Base-by-base conservation (phyloP, 1,140 invertebrate species). In the Cydia pomonella region DNA sequence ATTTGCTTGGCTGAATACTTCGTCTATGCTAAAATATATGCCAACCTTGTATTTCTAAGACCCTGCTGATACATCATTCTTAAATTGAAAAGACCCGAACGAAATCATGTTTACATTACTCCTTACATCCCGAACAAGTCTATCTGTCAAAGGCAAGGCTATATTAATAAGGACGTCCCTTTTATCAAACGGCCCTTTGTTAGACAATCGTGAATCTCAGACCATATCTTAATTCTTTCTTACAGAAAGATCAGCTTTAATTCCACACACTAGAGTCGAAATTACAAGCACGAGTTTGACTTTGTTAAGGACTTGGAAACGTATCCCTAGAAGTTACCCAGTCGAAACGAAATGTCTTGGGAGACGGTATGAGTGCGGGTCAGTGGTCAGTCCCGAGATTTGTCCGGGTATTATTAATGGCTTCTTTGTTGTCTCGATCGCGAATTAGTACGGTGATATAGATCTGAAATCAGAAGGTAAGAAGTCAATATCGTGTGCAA, bases 381-480 rank as follows among this genome's bases (percentile, higher is more conserved):
- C 64, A 41, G 64, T 33, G 29, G 64, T 33, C 25, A 69, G 12
- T 33, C 29, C 64, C 29, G 27, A 3, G 29, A 41, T 33, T 69
- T 33, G 27, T 33, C 64, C 27, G 64, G 64, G 29, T 69, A 69
- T 69, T 33, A 29, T 18, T 69, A 69, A 69, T 69, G 64, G 64
- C 29, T 69, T 73, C 82, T 85, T 85, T 85, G 83, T 85, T 83
- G 83, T 85, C 83, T 83, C 79, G 81, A 66, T 75, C 41, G 73
- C 71, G 79, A 80, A 79, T 80, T 83, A 77, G 27, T 47, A 38
- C 12, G 23, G 21, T 23, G 53, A 62, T 23, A 59, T 12, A 59
- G 21, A 59, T 59, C 23, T 59, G 21, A 59, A 59, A 23, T 59
- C 53, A 59, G 21, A 59, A 59, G 53, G 53, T 59, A 23, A 10